Percentiles rank a stretch among this genome's conserved stretches.
phyloP scores from a whole-genome alignment of 2,113 vertebrate genomes.

The Nothoprocta perdicaria region DNA sequence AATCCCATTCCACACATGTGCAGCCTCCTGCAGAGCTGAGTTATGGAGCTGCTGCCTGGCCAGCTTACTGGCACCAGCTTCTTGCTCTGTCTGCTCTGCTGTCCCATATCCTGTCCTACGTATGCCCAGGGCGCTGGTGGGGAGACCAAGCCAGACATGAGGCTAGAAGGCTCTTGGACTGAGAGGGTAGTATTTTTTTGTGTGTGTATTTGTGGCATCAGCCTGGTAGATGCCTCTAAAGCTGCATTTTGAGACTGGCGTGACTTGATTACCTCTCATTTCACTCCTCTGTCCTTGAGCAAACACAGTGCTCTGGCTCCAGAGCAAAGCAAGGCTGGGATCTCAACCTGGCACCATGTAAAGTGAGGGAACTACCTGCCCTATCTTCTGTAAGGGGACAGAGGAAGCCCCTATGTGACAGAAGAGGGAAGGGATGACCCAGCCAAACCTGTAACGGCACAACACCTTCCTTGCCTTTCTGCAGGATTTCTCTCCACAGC shows the following conservation, averaged over 20 bases:
- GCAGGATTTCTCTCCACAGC: slow-evolving; percentile 84
- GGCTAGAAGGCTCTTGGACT: not conserved
- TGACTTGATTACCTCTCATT: not conserved
- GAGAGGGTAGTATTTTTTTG: not conserved
- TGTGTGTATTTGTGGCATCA: accelerated
- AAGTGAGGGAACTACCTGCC: not conserved
- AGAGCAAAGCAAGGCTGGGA: not conserved
- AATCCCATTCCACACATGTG: accelerated
- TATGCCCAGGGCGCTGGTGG: not conserved
- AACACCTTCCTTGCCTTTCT: slow-evolving; percentile 66
- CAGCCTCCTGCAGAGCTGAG: not conserved
- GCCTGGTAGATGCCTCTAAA: not conserved
- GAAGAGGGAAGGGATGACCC: not conserved
- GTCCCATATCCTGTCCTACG: not conserved
- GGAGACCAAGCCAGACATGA: not conserved
- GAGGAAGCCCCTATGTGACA: not conserved
- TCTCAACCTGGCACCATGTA: not conserved
- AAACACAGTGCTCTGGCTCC: not conserved
- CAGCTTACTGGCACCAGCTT: not conserved
- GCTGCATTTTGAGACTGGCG: not conserved
- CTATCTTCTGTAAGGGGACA: not conserved
- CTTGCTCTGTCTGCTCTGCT: not conserved
- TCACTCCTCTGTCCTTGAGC: not conserved
- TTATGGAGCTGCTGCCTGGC: not conserved
- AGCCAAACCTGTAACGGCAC: slow-evolving; percentile 12